Conservation (phyloP, 2,888 invertebrate species). For the Drosophila planitibia region DNA sequence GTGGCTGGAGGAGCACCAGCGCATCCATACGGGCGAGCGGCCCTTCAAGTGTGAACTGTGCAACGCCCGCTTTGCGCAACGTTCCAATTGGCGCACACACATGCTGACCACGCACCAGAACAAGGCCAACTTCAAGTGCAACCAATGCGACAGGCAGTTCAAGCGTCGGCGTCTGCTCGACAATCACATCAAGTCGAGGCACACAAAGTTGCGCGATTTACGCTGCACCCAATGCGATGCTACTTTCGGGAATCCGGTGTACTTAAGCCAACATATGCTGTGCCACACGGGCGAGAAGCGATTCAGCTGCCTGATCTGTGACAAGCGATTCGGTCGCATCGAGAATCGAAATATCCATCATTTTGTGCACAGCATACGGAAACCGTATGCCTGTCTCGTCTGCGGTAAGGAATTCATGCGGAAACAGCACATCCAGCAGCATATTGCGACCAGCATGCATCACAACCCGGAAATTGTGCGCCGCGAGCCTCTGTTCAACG, state of each 20-base stretch:
- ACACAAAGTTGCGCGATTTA: slow-evolving; percentile 92
- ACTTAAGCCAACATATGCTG: slow-evolving; percentile 90
- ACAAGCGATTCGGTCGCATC: slow-evolving; percentile 92
- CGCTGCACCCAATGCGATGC: slow-evolving; percentile 91
- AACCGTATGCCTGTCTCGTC: slow-evolving; percentile 93
- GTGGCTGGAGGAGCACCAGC: slow-evolving; percentile 92
- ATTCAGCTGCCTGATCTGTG: slow-evolving; percentile 92
- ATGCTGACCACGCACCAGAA: slow-evolving; percentile 92
- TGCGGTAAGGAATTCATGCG: slow-evolving; percentile 94
- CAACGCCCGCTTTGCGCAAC: slow-evolving; percentile 92
- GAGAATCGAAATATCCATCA: slow-evolving; percentile 94
- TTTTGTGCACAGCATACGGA: slow-evolving; percentile 94
- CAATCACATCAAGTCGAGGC: slow-evolving; percentile 92
- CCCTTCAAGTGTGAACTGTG: slow-evolving; percentile 93
- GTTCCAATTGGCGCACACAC: slow-evolving; percentile 93
- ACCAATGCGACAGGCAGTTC: slow-evolving; percentile 90
- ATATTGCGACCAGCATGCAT: slow-evolving; percentile 88
- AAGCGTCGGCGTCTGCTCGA: slow-evolving; percentile 89
- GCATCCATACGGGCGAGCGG: slow-evolving; percentile 92
- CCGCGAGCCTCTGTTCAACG: slow-evolving; percentile 90
- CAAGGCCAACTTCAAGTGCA: slow-evolving; percentile 89
- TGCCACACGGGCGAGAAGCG: slow-evolving; percentile 93
- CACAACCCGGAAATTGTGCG: slow-evolving; percentile 93
- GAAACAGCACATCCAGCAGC: slow-evolving; percentile 91
- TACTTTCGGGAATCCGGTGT: slow-evolving; percentile 93